Percentiles rank a stretch among this genome's conserved stretches.
Conservation (phyloP, 2,888 invertebrate species). For the Celastrina argiolus region DNA sequence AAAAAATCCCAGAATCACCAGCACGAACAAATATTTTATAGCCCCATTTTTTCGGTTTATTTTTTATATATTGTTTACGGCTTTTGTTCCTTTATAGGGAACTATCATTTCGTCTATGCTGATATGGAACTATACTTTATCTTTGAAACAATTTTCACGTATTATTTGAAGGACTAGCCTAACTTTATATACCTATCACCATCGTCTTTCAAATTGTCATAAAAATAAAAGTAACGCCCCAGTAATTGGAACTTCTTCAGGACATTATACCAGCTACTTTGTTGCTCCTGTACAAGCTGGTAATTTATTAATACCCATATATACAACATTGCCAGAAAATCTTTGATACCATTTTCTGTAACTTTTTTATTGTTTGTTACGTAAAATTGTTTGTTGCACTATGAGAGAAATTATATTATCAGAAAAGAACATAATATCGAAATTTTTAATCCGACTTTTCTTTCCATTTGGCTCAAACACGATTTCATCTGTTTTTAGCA, state of each 20-base stretch:
- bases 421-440: conserved; percentile 24
- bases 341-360: conserved; percentile 28
- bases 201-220: conserved; percentile 29
- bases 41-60: conserved; percentile 37
- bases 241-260: conserved; percentile 22
- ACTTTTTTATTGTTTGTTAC: conserved; percentile 23
- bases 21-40: conserved; percentile 12
- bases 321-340: conserved; percentile 27
- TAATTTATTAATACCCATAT: conserved; percentile 25
- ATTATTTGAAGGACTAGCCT: conserved; percentile 28
- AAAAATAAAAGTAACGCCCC: conserved; percentile 14
- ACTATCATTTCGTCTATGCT: conserved; percentile 37
- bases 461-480: conserved; percentile 13
- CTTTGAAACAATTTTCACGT: conserved; percentile 28
- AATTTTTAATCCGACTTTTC: conserved; percentile 23
- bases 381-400: conserved; percentile 25
- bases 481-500: too few relatives aligned
- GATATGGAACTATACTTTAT: conserved; percentile 29
- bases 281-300: conserved; percentile 23
- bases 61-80: conserved; percentile 39
- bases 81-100: conserved; percentile 38
- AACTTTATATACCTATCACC: conserved; percentile 29
- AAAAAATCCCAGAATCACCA: conserved; percentile 25
- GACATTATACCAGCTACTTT: conserved; percentile 15
- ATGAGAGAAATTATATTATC: conserved; percentile 24